Evolutionary conservation across 1,140 invertebrate species (phyloP).

Genomic region (Carposina sasakii): DNA sequence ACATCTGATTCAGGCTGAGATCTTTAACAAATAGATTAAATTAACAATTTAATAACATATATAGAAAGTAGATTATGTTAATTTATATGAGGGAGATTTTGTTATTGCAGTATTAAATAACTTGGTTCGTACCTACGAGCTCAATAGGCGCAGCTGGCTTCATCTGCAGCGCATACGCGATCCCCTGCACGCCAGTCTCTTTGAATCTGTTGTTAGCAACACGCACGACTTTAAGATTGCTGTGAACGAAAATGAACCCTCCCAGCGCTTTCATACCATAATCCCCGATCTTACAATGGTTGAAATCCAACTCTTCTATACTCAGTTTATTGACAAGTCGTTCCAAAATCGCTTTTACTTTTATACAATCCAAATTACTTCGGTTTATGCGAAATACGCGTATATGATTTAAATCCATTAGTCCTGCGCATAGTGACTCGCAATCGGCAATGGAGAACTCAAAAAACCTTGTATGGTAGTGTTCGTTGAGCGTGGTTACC

Average conservation of each 20-base stretch:
- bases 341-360: slow-evolving; percentile 58
- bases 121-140: slow-evolving; percentile 43
- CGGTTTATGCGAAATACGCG: slow-evolving; percentile 58
- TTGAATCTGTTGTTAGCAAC: slow-evolving; percentile 64
- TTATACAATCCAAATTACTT: slow-evolving; percentile 59
- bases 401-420: slow-evolving; percentile 49
- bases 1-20: slow-evolving; percentile 64
- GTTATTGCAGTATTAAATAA: no score
- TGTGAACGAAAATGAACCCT: slow-evolving; percentile 56
- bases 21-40: slow-evolving; percentile 43
- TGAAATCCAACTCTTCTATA: slow-evolving; percentile 67
- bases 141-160: slow-evolving; percentile 61
- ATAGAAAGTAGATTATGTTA: no score
- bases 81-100: no score
- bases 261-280: slow-evolving; percentile 65
- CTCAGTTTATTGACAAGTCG: slow-evolving; percentile 52
- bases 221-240: slow-evolving; percentile 51
- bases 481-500: slow-evolving; percentile 44
- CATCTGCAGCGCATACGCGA: slow-evolving; percentile 64
- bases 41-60: no score
- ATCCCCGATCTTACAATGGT: slow-evolving; percentile 66
- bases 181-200: slow-evolving; percentile 54
- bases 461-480: slow-evolving; percentile 52
- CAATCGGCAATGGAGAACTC: slow-evolving; percentile 60
- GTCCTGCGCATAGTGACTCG: slow-evolving; percentile 57